Evolutionary conservation across 2,888 invertebrate genomes (phyloP), one percentile per base, ranked within the genome.

Genomic region (Melanostoma mellinum): DNA sequence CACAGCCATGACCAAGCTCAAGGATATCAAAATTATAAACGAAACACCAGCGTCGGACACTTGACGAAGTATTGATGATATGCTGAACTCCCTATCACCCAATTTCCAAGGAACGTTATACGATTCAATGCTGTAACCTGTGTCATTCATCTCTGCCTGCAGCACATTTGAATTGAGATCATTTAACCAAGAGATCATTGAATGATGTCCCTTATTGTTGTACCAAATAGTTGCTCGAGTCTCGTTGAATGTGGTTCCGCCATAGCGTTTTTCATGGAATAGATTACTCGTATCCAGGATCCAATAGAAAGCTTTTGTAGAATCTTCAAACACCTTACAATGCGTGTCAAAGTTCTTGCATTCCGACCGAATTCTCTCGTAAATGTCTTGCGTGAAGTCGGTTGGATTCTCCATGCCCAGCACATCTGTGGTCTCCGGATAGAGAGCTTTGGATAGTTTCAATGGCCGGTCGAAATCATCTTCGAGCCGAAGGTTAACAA

Each of bases 201-300:
- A 93, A 88, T 96, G 94, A 93, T 96, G 96, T 0, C 97, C 97
- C 90, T 97, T 97, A 91, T 98, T 98, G 92, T 97, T 96, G 92
- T 95, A 98, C 97, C 97, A 98, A 33, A 97, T 94, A 0, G 93
- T 91, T 6, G 94, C 91, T n/a, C 91, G 89, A 0, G 92, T 92
- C 6, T 92, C 90, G 46, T 92, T 92, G 8, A 93, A 87, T 4
- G 91, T 91, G 87, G 92, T 91, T 85, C 90, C 92, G 33, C 93
- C 93, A 84, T 93, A 93, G 48, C 93, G 91, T 65, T 90, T 91
- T 46, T 90, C 92, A 40, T 92, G 92, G 73, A 92, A 93, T 50
- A 91, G 88, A 48, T 91, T 89, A 35, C 91, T 88, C 1, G 92
- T 92, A 0, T 90, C 88, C n/a, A 93, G 87, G n/a, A 93, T 89